Base-by-base conservation (phyloP, 1,140 invertebrate species). In the Lepidurus couesii region DNA sequence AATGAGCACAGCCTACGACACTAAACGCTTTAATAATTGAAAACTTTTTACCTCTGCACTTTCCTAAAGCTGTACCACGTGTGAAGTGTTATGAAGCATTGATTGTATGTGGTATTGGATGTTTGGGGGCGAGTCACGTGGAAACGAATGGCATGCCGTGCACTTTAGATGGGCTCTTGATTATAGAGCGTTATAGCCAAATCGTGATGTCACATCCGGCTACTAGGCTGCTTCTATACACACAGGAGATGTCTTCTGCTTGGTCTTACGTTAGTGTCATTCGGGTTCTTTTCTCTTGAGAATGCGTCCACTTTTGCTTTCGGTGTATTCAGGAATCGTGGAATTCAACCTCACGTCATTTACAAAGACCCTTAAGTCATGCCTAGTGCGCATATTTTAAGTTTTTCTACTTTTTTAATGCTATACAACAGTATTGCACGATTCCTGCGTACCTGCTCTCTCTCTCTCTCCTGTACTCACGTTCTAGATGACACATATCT, bases 181-280 rank as follows among this genome's bases (percentile, higher is more conserved):
- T 65, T 65, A 65, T 65, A 65, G 53, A 65, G 53, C 53, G 16
- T 13, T 65, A 65, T 34, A 65, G 53, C 21, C 53, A 65, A 65
- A 65, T 65, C 53, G 53, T 65, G 53, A 65, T 65, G 53, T 65
- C n/a, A 65, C 21, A 21, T 7, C 13, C 16, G 16, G 53, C 7
- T 21, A 65, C 53, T 21, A 65, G 16, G 16, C 16, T 65, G 53
- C 53, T 21, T 21, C 53, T n/a, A 13, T 21, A 65, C 53, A 65
- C 13, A 65, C 16, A 65, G 21, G 53, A 65, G 53, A 21, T 65
- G 53, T 13, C 53, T 21, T 7, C 13, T 16, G 16, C 53, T 65
- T 65, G 21, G 5, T 47, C 10, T 16, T 65, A 65, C 53, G n/a
- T 65, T 65, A 13, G n/a, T 65, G 53, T 65, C 53, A 65, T 16